phyloP scores from a whole-genome alignment of 1,140 invertebrate genomes.

The Bombus affinis region DNA sequence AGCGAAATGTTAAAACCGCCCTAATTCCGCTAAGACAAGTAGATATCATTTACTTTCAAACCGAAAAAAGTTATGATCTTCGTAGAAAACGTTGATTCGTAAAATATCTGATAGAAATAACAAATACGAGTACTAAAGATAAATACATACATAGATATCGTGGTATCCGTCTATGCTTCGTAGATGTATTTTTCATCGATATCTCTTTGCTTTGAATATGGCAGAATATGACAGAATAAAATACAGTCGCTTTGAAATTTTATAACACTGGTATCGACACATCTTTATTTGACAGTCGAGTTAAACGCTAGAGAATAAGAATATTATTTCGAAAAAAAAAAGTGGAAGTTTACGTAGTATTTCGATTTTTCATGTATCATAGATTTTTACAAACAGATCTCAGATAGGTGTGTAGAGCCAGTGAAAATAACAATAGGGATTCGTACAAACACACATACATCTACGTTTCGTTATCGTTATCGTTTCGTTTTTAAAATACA shows the following conservation, averaged over 20 bases:
- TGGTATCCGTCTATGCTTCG: background rate
- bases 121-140: background rate
- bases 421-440: too few species aligned
- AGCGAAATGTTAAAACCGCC: too few species aligned
- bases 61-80: rapidly evolving
- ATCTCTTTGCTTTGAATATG: background rate
- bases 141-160: background rate
- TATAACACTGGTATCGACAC: background rate
- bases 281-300: background rate
- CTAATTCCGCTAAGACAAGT: too few species aligned
- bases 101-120: background rate
- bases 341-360: background rate
- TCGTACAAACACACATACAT: too few species aligned
- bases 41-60: background rate
- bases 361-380: background rate
- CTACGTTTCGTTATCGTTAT: too few species aligned
- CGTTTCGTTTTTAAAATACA: too few species aligned
- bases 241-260: background rate
- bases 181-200: background rate
- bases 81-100: too few species aligned
- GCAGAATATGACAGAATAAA: background rate
- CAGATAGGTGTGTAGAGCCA: too few species aligned
- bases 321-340: background rate
- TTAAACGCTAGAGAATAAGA: background rate
- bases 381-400: too few species aligned